Conservation (phyloP, 2,888 invertebrate genomes). For the Zonitis immaculata region DNA sequence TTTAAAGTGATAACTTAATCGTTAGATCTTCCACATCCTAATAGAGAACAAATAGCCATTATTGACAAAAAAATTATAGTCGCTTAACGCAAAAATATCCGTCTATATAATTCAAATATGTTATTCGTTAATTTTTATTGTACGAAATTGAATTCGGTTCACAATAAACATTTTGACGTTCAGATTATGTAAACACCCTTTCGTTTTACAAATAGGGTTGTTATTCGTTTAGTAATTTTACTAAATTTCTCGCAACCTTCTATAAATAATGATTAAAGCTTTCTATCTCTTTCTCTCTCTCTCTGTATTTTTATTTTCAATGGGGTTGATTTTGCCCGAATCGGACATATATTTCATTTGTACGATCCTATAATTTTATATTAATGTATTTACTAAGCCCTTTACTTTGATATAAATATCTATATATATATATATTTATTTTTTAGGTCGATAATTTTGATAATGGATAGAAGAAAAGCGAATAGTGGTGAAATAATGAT, state of each 20-base stretch:
- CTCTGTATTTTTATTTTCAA: too few relatives aligned
- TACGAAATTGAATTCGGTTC: conserved; percentile 19
- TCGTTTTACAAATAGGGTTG: not conserved
- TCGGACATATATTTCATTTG: not conserved
- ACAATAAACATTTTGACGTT: not conserved
- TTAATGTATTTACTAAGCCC: not conserved
- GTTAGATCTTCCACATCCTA: not conserved
- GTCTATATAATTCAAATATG: too few relatives aligned
- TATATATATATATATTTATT: too few relatives aligned
- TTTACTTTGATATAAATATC: too few relatives aligned
- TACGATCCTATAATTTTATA: not conserved
- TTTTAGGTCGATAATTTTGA: too few relatives aligned
- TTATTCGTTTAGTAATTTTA: not conserved
- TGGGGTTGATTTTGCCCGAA: not conserved
- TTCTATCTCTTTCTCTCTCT: too few relatives aligned
- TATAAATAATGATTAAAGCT: not conserved
- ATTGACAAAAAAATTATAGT: too few relatives aligned
- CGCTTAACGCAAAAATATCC: not conserved
- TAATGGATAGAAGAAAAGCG: too few relatives aligned
- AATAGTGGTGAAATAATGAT: not conserved
- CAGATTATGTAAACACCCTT: not conserved
- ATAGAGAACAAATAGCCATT: too few relatives aligned
- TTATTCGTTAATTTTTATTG: too few relatives aligned
- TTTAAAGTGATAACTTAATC: conserved; percentile 19
- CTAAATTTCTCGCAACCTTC: not conserved